Evolutionary conservation across 2,113 vertebrate genomes (phyloP), one percentile per base, ranked within the genome.

Genomic region (Datnioides undecimradiatus): DNA sequence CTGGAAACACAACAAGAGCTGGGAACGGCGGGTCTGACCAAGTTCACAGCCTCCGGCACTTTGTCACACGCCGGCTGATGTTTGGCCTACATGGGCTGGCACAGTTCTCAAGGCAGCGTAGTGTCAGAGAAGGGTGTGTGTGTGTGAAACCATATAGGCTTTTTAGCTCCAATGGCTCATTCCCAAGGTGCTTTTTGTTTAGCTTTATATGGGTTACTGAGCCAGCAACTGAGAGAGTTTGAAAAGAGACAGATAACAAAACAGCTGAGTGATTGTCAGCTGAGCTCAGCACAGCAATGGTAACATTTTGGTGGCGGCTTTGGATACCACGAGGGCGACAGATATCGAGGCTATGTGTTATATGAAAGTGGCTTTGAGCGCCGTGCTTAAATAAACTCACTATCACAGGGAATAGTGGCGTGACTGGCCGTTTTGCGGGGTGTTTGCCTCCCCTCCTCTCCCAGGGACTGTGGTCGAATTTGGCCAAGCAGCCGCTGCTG

Each of bases 331-430:
- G 0, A 11, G 31, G 80, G 40, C 43, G 87, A 55, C 73, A 84
- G 86, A 90, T 83, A 77, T 79, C 2, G 51, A 83, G 75, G 40
- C 55, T 65, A 43, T 3, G 76, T 79, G 90, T 65, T 46, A 71
- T n/a, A n/a, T 71, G 64, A 86, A 79, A 60, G 72, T 45, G 1
- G 48, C 82, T 87, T 92, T 89, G 76, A 88, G 62, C 45, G 27
- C 25, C 0, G 41, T 12, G 48, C 54, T 81, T 70, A 59, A 85
- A 89, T 79, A 73, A 77, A 79, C 57, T 67, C 36, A 31, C 60
- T 77, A 80, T 81, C 79, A 82, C 81, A 86, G 81, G 46, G 46
- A 75, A 70, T n/a, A 82, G 82, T 71, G 66, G 76, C 31, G 5
- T 65, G 76, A 67, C 65, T 68, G 75, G 80, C 52, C 34, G 8